Conservation (phyloP, 1,140 invertebrate species). For the Luehdorfia chinensis region DNA sequence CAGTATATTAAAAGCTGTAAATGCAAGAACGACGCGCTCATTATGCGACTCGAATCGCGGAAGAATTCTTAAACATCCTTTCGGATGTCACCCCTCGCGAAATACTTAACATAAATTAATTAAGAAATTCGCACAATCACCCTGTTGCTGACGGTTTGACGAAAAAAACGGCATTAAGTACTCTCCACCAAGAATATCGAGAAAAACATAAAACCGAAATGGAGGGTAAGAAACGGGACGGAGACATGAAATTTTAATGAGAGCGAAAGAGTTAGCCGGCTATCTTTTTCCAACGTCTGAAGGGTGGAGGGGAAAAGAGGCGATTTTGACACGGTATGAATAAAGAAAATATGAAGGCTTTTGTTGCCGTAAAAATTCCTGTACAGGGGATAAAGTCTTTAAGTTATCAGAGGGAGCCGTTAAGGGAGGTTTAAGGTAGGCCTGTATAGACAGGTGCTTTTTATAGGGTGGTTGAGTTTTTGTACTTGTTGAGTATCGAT, state of each 20-base stretch:
- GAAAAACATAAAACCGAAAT: slow-evolving; percentile 70
- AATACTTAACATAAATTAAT: slow-evolving; percentile 75
- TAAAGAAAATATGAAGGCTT: slow-evolving; percentile 77
- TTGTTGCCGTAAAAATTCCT: slow-evolving; percentile 76
- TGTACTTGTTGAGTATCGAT: slow-evolving; percentile 47
- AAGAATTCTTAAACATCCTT: slow-evolving; percentile 56
- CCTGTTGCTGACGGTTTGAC: slow-evolving; percentile 62
- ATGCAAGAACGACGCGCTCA: slow-evolving; percentile 43
- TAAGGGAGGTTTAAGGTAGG: slow-evolving; percentile 40
- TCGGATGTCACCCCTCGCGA: slow-evolving; percentile 37
- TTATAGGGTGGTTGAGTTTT: slow-evolving; percentile 18
- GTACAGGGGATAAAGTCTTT: slow-evolving; percentile 75
- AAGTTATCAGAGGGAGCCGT: slow-evolving; percentile 67
- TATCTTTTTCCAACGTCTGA: slow-evolving; percentile 58
- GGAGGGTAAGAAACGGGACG: slow-evolving; percentile 50
- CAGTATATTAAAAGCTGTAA: slow-evolving; percentile 35
- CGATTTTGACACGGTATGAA: slow-evolving; percentile 74
- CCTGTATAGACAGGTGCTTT: slow-evolving; percentile 35
- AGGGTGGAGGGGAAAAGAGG: slow-evolving; percentile 51
- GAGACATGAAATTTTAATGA: slow-evolving; percentile 46
- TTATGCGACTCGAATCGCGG: slow-evolving; percentile 39
- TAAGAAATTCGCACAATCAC: slow-evolving; percentile 65
- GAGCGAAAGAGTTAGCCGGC: slow-evolving; percentile 63
- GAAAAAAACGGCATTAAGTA: slow-evolving; percentile 61
- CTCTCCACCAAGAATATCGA: slow-evolving; percentile 54